Percentiles rank a stretch among this genome's conserved stretches.
Evolutionary conservation across 2,113 vertebrate genomes (phyloP).

Genomic region (Maccullochella peelii): DNA sequence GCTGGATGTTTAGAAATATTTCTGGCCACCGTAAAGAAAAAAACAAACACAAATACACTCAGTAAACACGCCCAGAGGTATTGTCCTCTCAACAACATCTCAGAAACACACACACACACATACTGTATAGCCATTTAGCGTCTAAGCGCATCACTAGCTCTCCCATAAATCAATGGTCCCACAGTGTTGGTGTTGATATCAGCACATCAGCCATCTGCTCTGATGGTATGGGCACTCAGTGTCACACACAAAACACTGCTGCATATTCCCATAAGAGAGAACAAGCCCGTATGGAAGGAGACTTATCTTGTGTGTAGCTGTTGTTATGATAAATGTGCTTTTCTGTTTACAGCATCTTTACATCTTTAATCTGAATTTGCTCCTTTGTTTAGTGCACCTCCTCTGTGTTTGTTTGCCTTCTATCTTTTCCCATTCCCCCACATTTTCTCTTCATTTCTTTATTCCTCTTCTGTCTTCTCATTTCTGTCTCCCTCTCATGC

Average conservation of each 20-base stretch:
- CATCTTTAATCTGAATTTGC: conserved; percentile 20
- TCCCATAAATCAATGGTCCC: conserved; percentile 64
- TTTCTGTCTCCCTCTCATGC: neutral
- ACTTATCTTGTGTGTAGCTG: conserved; percentile 5
- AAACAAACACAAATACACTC: conserved; percentile 6
- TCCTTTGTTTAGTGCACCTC: neutral
- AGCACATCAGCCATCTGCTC: conserved; percentile 77
- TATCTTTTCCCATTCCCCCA: conserved; percentile 18
- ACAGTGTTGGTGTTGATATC: conserved; percentile 53
- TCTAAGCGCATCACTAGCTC: conserved; percentile 35
- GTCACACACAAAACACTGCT: conserved; percentile 25
- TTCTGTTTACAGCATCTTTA: conserved; percentile 22
- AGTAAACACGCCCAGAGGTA: conserved; percentile 21
- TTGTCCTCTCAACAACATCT: conserved; percentile 21
- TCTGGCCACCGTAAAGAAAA: neutral
- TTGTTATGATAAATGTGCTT: conserved; percentile 43
- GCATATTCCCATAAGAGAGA: conserved; percentile 41
- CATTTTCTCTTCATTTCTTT: neutral
- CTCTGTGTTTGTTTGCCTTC: neutral
- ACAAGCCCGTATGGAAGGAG: conserved; percentile 2
- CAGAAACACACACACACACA: conserved; percentile 14
- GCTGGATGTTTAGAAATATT: conserved; percentile 10
- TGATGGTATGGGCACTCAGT: conserved; percentile 6
- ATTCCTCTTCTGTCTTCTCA: neutral
- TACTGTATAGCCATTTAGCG: conserved; percentile 36